Evolutionary conservation across 1,140 invertebrate genomes (phyloP).

Genomic region (Mizuhopecten yessoensis): DNA sequence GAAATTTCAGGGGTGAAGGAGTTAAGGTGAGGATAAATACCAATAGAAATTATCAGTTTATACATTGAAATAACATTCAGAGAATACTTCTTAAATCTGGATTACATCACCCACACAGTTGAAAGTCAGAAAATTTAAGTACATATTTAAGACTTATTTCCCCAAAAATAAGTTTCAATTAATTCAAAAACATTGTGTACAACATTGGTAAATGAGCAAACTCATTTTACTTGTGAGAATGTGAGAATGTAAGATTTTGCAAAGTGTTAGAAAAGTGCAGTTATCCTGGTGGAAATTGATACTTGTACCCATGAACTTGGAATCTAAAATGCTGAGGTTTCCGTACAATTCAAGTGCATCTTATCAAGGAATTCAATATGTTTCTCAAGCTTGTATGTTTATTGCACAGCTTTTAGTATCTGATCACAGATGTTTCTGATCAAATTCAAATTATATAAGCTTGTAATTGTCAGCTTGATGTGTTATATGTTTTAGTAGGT

Average conservation of each 20-base stretch:
- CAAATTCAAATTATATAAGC: slow-evolving; percentile 1
- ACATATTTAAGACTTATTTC: not conserved
- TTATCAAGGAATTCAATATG: slow-evolving; percentile 18
- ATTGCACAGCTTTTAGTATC: not conserved
- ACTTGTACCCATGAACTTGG: not conserved
- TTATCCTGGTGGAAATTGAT: slow-evolving; percentile 1
- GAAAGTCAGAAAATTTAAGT: not conserved
- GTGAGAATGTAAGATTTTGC: not conserved
- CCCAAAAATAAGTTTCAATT: not conserved
- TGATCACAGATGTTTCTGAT: slow-evolving; percentile 38
- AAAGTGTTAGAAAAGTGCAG: not conserved
- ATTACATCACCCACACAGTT: not conserved
- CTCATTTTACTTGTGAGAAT: not conserved
- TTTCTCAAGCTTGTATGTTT: slow-evolving; percentile 23
- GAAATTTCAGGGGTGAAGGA: too few species aligned
- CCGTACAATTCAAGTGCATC: slow-evolving; percentile 26
- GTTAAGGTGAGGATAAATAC: too few species aligned
- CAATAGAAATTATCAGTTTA: too few species aligned
- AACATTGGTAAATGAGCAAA: not conserved
- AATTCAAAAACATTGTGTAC: not conserved
- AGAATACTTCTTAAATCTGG: not conserved
- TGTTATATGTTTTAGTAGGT: not conserved
- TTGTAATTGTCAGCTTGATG: not conserved
- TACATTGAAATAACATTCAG: too few species aligned
- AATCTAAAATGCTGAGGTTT: not conserved